A percentile compares a stretch with the other conserved stretches of the same genome.
phyloP scores from a whole-genome alignment of 2,888 invertebrate species.

The Stenurella melanura region DNA sequence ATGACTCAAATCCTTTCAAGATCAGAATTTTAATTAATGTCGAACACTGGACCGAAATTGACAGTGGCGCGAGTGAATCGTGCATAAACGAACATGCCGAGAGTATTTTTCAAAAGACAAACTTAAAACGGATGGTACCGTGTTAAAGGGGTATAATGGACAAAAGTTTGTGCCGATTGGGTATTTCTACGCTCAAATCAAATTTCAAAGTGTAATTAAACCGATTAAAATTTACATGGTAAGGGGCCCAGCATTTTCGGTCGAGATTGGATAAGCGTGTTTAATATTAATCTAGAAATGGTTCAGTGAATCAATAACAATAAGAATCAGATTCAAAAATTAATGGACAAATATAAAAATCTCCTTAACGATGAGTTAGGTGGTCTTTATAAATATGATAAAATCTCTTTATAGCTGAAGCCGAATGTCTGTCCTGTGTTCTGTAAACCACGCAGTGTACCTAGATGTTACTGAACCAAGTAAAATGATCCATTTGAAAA shows the following conservation, averaged over 20 bases:
- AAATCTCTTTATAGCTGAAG: conserved; percentile 40
- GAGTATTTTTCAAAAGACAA: neutral
- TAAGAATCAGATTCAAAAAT: neutral
- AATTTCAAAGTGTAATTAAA: neutral
- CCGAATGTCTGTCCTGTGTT: conserved; percentile 38
- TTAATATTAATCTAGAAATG: neutral
- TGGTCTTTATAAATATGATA: conserved; percentile 11
- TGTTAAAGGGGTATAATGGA: neutral
- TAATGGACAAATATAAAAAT: neutral
- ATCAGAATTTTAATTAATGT: too few relatives aligned
- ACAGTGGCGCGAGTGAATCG: too few relatives aligned
- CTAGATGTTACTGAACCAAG: too few relatives aligned
- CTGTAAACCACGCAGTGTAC: conserved; percentile 38
- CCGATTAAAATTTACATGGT: neutral
- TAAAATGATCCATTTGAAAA: too few relatives aligned
- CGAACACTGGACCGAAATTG: too few relatives aligned
- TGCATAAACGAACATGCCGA: conserved; percentile 18
- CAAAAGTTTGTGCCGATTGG: neutral
- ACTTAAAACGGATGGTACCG: neutral
- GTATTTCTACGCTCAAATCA: neutral
- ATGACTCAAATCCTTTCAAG: too few relatives aligned
- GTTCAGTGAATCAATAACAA: neutral
- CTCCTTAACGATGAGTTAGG: neutral
- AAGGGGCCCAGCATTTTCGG: neutral
- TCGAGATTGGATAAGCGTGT: neutral